A percentile compares a stretch with the other conserved stretches of the same genome.
Evolutionary conservation across 2,113 vertebrate species (phyloP).

Genomic region (Ginglymostoma cirratum): DNA sequence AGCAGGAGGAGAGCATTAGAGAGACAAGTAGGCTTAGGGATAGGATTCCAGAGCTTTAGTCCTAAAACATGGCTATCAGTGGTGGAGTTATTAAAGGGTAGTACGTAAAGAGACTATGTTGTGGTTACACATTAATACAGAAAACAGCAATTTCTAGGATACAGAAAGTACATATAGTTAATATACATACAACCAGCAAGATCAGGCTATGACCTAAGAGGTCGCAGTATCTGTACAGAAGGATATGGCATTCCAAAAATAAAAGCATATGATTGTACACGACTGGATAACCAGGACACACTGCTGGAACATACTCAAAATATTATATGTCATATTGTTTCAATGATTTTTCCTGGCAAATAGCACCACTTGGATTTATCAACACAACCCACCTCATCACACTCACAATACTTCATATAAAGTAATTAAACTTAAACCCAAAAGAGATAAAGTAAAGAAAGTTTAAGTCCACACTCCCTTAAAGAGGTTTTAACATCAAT

Average conservation of each 20-base stretch:
- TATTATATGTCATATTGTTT: not conserved
- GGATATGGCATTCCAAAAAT: not conserved
- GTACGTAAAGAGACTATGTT: not conserved
- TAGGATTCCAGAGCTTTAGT: not conserved
- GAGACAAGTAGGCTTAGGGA: not conserved
- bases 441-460: too few species aligned
- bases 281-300: not conserved
- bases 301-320: not conserved
- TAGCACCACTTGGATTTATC: not conserved
- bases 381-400: not conserved
- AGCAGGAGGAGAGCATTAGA: not conserved
- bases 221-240: too few species aligned
- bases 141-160: not conserved
- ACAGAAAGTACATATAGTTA: not conserved
- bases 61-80: not conserved
- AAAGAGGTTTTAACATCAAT: not conserved
- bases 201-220: not conserved
- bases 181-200: not conserved
- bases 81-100: not conserved
- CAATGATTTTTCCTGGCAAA: not conserved
- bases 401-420: not conserved
- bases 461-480: not conserved
- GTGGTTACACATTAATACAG: not conserved
- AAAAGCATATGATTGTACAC: not conserved
- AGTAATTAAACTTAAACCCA: not conserved